phyloP scores from a whole-genome alignment of 2,797 vertebrate species.

The Masticophis lateralis region DNA sequence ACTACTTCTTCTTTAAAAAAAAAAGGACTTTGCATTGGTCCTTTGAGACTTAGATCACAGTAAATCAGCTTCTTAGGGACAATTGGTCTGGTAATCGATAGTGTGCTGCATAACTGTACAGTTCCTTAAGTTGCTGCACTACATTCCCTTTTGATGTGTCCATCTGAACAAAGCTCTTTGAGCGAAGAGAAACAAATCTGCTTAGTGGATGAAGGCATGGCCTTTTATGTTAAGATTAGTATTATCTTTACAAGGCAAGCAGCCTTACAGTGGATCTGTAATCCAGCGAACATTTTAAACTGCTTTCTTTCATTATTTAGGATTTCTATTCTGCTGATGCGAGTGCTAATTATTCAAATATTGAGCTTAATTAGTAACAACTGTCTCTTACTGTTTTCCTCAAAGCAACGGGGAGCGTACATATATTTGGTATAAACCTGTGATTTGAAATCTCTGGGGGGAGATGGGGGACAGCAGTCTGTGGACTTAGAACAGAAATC shows the following conservation, averaged over 20 bases:
- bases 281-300: constrained; percentile 39
- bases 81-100: constrained; percentile 22
- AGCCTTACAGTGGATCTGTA: constrained; percentile 23
- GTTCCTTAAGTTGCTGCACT: constrained; percentile 16
- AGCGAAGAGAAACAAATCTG: constrained; percentile 33
- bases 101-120: constrained; percentile 16
- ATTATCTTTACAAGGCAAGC: constrained; percentile 40
- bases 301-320: constrained; percentile 38
- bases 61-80: constrained; percentile 24
- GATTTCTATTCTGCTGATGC: constrained; percentile 39
- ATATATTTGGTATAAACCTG: constrained; percentile 13
- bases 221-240: constrained; percentile 38
- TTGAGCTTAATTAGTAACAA: constrained; percentile 34
- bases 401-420: neutral
- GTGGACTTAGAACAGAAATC: neutral
- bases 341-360: constrained; percentile 44
- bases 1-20: neutral
- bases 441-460: constrained; percentile 12
- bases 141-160: constrained; percentile 29
- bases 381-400: constrained; percentile 20
- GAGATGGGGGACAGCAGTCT: neutral
- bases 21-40: neutral
- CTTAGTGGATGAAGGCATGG: constrained; percentile 18
- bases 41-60: constrained; percentile 47
- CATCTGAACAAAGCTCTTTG: constrained; percentile 46